Percentiles rank a stretch among this genome's conserved stretches.
Evolutionary conservation across 2,113 vertebrate species (phyloP).

Genomic region (Daphoenositta chrysoptera): DNA sequence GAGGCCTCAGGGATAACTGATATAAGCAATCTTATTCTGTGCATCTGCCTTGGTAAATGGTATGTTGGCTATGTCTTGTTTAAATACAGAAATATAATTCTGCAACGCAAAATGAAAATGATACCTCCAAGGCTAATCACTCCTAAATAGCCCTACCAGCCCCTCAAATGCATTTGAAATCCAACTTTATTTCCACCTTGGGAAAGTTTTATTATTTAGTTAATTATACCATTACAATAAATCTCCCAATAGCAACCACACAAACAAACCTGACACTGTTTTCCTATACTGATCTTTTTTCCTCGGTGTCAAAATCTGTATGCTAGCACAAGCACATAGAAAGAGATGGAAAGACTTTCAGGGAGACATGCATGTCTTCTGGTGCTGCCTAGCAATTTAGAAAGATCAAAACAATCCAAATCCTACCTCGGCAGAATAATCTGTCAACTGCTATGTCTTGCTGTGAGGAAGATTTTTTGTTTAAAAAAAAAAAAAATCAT

Average conservation of each 20-base stretch:
- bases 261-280: neutral
- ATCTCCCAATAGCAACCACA: neutral
- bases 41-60: constrained; percentile 20
- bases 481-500: neutral
- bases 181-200: constrained; percentile 8
- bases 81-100: constrained; percentile 45
- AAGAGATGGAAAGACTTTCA: neutral
- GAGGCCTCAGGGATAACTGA: constrained; percentile 34
- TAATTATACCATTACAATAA: constrained; percentile 19
- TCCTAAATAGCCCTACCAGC: neutral
- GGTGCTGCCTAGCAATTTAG: neutral
- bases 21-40: constrained; percentile 28
- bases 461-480: neutral
- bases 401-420: neutral
- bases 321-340: neutral
- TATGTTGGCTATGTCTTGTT: constrained; percentile 2
- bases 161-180: neutral
- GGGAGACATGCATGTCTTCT: neutral
- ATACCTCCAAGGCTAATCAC: constrained; percentile 18
- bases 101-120: neutral
- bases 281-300: neutral
- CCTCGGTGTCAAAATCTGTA: neutral
- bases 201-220: constrained; percentile 27
- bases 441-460: neutral
- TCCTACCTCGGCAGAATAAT: neutral